phyloP scores from a whole-genome alignment of 37 sponge, comb jelly and placozoan species.

The Haliclona indistincta region DNA sequence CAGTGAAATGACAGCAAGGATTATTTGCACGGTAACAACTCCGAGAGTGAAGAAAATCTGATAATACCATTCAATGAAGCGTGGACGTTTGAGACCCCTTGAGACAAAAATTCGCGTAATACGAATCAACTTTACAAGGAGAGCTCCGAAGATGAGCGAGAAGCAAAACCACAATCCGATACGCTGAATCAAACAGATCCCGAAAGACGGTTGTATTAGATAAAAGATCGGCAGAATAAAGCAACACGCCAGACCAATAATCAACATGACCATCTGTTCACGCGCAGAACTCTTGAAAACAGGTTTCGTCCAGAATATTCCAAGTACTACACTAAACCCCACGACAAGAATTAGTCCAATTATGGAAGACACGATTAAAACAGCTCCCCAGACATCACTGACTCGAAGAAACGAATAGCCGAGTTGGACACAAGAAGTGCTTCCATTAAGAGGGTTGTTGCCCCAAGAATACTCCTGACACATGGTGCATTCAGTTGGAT shows the following conservation, averaged over 20 bases:
- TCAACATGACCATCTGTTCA: slow-evolving; percentile 67
- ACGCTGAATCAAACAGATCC: slow-evolving; percentile 57
- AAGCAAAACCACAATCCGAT: slow-evolving; percentile 65
- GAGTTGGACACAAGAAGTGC: slow-evolving; percentile 39
- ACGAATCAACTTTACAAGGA: slow-evolving; percentile 76
- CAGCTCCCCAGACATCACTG: slow-evolving; percentile 38
- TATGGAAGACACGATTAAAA: slow-evolving; percentile 35
- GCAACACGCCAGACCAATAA: slow-evolving; percentile 67
- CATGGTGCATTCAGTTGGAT: slow-evolving; percentile 14
- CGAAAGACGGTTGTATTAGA: slow-evolving; percentile 33
- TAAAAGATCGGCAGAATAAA: slow-evolving; percentile 49
- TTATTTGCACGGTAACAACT: slow-evolving; percentile 34
- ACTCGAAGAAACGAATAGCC: neutral
- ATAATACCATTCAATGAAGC: slow-evolving; percentile 26
- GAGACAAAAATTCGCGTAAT: slow-evolving; percentile 70
- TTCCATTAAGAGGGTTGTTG: slow-evolving; percentile 60
- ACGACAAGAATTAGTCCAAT: slow-evolving; percentile 41
- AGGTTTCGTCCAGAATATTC: slow-evolving; percentile 51
- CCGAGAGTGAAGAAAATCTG: slow-evolving; percentile 52
- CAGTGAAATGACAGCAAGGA: slow-evolving; percentile 30
- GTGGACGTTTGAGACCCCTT: neutral
- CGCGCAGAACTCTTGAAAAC: slow-evolving; percentile 81
- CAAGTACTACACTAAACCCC: slow-evolving; percentile 18
- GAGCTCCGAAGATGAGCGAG: slow-evolving; percentile 76
- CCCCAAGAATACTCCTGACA: slow-evolving; percentile 61